Evolutionary conservation across 2,113 vertebrate species (phyloP).

Genomic region (Pomatostomus ruficeps): DNA sequence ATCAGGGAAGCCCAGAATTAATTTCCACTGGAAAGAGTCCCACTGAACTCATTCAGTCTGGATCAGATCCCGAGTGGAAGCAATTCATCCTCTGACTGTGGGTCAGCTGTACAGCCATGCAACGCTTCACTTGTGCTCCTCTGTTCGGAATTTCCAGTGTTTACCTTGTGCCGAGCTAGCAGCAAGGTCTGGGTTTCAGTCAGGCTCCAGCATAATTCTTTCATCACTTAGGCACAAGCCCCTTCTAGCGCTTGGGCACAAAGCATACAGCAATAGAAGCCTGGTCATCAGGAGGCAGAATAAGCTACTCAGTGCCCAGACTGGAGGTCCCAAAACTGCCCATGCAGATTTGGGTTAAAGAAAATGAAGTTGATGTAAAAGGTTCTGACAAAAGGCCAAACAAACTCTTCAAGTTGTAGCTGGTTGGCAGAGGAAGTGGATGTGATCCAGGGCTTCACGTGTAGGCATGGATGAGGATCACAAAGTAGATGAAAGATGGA

Average conservation of each 20-base stretch:
- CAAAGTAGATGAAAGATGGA: background rate
- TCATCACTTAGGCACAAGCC: background rate
- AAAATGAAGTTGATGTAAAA: background rate
- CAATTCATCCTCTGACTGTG: background rate
- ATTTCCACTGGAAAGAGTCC: background rate
- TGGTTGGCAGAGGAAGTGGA: background rate
- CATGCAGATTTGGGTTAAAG: background rate
- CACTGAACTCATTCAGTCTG: background rate
- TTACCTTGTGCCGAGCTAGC: background rate
- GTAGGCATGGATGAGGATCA: background rate
- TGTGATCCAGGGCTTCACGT: accelerated
- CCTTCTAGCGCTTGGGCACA: background rate
- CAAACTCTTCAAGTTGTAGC: background rate
- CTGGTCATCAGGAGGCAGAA: background rate
- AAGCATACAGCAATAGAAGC: accelerated
- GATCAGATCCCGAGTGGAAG: background rate
- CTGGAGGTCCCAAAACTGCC: background rate
- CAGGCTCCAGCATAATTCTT: background rate
- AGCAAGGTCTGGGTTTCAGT: background rate
- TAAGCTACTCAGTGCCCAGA: background rate
- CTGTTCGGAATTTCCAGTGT: background rate
- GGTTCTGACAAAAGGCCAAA: background rate
- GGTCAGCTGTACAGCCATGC: background rate
- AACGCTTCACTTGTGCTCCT: background rate
- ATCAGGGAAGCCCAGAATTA: background rate